Conservation (phyloP, 2,888 invertebrate species). For the Actias luna region DNA sequence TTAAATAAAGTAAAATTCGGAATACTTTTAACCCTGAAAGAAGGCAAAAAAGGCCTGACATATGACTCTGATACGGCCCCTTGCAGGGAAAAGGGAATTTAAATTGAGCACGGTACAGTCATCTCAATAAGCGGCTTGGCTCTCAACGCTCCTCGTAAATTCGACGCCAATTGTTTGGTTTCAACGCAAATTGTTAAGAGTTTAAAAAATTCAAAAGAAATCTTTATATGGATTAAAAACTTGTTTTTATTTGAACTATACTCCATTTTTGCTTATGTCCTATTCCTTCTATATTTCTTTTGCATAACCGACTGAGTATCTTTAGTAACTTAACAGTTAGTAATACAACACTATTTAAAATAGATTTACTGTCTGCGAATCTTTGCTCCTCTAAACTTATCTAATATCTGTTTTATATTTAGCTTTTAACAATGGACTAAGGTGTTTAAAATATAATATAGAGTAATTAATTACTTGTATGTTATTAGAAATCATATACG, state of each 20-base stretch:
- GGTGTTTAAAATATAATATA: too few species aligned
- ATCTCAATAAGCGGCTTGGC: slow-evolving; percentile 76
- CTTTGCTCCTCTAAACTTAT: too few species aligned
- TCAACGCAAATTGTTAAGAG: slow-evolving; percentile 58
- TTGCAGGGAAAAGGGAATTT: slow-evolving; percentile 43
- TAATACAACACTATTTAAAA: too few species aligned
- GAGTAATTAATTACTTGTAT: too few species aligned
- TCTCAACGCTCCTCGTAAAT: slow-evolving; percentile 66
- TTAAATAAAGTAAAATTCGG: background rate
- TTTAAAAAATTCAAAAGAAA: slow-evolving; percentile 39
- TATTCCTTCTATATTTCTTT: too few species aligned
- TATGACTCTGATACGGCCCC: slow-evolving; percentile 27
- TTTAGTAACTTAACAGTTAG: too few species aligned
- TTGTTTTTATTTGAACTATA: slow-evolving; percentile 16
- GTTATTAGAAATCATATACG: too few species aligned
- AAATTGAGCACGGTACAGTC: slow-evolving; percentile 59
- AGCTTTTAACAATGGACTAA: too few species aligned
- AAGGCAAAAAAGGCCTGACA: slow-evolving; percentile 31
- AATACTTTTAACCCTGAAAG: slow-evolving; percentile 14
- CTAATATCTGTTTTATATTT: too few species aligned
- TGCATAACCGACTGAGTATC: too few species aligned
- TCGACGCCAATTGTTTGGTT: slow-evolving; percentile 69
- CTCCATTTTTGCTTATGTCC: slow-evolving; percentile 12
- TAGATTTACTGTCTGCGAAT: too few species aligned
- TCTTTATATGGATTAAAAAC: slow-evolving; percentile 33